These are phyloP conservation scores for Galaxea fascicularis DNA, from an alignment of 92 coral and sea anemone genomes.

Conservation along the genomic window DNA sequence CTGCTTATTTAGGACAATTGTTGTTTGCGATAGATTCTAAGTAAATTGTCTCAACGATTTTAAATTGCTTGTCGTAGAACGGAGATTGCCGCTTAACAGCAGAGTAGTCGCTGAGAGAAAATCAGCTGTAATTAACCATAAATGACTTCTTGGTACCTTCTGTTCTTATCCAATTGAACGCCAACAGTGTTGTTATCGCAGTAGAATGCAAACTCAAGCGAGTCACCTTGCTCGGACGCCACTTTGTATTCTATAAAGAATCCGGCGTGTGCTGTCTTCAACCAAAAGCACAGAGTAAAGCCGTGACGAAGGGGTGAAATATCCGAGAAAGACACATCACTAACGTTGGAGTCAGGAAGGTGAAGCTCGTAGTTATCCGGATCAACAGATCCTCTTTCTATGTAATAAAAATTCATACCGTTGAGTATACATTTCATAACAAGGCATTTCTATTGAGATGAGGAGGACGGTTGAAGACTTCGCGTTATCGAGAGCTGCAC, in stretches of 20 bases:
- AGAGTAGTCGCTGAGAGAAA: too few species aligned
- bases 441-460: too few species aligned
- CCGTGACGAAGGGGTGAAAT: conserved; percentile 27
- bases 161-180: neutral
- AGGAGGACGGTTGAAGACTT: too few species aligned
- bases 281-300: conserved; percentile 60
- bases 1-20: too few species aligned
- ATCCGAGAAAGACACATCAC: conserved; percentile 34
- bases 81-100: too few species aligned
- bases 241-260: conserved; percentile 41
- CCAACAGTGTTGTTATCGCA: neutral
- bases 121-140: too few species aligned
- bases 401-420: neutral
- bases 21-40: too few species aligned
- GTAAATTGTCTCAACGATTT: too few species aligned
- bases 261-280: conserved; percentile 38
- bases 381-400: neutral
- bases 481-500: too few species aligned
- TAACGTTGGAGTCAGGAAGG: neutral
- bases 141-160: neutral
- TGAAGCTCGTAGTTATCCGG: conserved; percentile 21
- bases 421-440: too few species aligned
- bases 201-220: conserved; percentile 4
- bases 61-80: too few species aligned
- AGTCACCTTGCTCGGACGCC: neutral